These are phyloP conservation scores for Lepilemur ruficaudatus DNA, from an alignment of 2,797 vertebrate genomes.

Conservation along the genomic window DNA sequence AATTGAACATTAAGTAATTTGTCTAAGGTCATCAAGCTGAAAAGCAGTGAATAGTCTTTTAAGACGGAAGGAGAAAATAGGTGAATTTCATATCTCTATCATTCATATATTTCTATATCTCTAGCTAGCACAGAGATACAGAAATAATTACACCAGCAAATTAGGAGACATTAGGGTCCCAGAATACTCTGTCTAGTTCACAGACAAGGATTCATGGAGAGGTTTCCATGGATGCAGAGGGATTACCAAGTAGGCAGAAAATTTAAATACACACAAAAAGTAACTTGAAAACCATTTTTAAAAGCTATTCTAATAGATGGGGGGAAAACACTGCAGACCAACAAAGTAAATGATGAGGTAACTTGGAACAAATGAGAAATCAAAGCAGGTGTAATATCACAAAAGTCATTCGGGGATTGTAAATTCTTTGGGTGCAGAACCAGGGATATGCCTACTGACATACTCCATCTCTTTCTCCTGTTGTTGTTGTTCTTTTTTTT, in stretches of 20 bases:
- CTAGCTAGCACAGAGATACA: not conserved
- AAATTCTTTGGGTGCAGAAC: not conserved
- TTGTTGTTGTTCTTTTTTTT: not conserved
- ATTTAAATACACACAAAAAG: not conserved
- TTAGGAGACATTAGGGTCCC: not conserved
- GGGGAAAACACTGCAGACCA: not conserved
- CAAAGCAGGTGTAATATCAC: not conserved
- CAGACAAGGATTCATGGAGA: not conserved
- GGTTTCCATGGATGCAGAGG: not conserved
- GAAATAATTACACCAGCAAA: not conserved
- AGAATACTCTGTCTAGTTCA: not conserved
- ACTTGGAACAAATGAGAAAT: not conserved
- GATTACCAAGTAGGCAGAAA: not conserved
- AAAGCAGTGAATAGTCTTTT: constrained; percentile 5
- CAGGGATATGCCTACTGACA: not conserved
- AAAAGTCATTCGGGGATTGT: not conserved
- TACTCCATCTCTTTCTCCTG: not conserved
- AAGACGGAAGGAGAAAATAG: not conserved
- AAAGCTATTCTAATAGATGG: not conserved
- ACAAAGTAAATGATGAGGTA: not conserved
- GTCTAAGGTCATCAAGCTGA: not conserved
- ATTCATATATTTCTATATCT: not conserved
- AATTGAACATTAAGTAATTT: not conserved
- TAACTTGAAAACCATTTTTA: not conserved
- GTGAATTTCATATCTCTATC: not conserved